phyloP scores from a whole-genome alignment of 2,797 vertebrate species.

The Myioborus miniatus region DNA sequence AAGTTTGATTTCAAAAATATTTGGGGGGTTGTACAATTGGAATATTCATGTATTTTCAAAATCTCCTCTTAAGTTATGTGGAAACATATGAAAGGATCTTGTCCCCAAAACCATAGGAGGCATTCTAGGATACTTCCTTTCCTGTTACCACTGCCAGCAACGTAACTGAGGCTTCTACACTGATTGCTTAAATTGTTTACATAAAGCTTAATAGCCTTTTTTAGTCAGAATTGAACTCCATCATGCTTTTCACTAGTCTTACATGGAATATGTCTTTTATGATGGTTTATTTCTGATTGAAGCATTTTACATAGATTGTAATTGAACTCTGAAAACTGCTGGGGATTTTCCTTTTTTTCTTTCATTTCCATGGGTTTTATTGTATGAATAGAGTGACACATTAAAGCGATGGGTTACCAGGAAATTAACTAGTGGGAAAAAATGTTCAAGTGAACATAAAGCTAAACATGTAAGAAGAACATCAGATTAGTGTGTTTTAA shows the following conservation, averaged over 20 bases:
- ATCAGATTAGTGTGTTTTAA: background rate
- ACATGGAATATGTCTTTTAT: conserved; percentile 21
- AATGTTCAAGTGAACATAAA: conserved; percentile 5
- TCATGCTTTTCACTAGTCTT: background rate
- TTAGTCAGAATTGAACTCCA: conserved; percentile 6
- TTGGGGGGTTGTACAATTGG: background rate
- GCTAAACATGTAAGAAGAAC: background rate
- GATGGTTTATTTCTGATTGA: background rate
- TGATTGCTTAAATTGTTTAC: conserved; percentile 45
- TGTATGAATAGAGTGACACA: background rate
- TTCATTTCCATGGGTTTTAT: background rate
- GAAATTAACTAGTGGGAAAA: background rate
- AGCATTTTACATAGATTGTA: conserved; percentile 3
- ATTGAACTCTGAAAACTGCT: background rate
- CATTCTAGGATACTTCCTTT: conserved; percentile 8
- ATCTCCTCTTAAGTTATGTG: background rate
- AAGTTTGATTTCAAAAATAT: background rate
- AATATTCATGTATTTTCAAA: background rate
- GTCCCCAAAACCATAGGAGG: background rate
- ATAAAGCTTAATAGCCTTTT: background rate
- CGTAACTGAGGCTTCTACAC: conserved; percentile 15
- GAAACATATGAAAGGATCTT: background rate
- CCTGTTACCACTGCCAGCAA: background rate
- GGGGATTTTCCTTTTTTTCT: background rate
- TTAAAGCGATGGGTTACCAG: background rate